Percentiles rank a stretch among this genome's conserved stretches.
phyloP scores from a whole-genome alignment of 2,888 invertebrate genomes.

The Coremacera marginata region DNA sequence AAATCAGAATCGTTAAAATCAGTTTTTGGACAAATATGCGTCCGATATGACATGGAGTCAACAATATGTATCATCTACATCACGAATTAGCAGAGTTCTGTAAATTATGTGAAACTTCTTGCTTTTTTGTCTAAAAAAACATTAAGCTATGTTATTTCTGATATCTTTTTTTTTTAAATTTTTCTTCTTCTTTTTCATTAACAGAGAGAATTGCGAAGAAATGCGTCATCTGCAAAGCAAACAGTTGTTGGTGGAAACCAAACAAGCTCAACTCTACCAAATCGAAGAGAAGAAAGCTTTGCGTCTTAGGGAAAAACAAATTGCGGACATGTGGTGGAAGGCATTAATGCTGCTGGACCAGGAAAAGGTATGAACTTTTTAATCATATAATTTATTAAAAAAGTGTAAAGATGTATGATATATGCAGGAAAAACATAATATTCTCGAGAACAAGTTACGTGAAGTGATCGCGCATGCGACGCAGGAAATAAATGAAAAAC shows the following conservation, averaged over 20 bases:
- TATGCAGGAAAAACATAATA: constrained; percentile 42
- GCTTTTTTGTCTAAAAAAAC: no score
- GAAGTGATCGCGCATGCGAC: constrained; percentile 41
- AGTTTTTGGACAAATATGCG: no score
- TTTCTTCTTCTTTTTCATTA: not conserved
- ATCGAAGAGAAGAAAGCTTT: constrained; percentile 47
- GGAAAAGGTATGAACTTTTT: constrained; percentile 40
- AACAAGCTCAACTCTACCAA: constrained; percentile 50
- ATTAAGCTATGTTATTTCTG: no score
- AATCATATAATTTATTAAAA: not conserved
- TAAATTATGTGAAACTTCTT: no score
- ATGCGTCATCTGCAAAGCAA: constrained; percentile 46
- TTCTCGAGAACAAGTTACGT: constrained; percentile 41
- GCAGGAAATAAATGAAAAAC: constrained; percentile 41
- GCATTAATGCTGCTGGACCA: constrained; percentile 39
- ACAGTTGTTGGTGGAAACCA: constrained; percentile 47
- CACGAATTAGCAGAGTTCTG: no score
- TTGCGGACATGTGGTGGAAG: constrained; percentile 47
- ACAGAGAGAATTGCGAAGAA: constrained; percentile 51
- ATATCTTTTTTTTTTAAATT: not conserved
- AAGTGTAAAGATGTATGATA: no score
- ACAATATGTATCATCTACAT: no score
- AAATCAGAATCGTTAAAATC: no score
- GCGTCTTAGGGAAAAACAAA: constrained; percentile 41
- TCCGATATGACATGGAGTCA: no score